Evolutionary conservation across 1,140 invertebrate genomes (phyloP), one percentile per base, ranked within the genome.

Genomic region (Neodiprion virginianus): DNA sequence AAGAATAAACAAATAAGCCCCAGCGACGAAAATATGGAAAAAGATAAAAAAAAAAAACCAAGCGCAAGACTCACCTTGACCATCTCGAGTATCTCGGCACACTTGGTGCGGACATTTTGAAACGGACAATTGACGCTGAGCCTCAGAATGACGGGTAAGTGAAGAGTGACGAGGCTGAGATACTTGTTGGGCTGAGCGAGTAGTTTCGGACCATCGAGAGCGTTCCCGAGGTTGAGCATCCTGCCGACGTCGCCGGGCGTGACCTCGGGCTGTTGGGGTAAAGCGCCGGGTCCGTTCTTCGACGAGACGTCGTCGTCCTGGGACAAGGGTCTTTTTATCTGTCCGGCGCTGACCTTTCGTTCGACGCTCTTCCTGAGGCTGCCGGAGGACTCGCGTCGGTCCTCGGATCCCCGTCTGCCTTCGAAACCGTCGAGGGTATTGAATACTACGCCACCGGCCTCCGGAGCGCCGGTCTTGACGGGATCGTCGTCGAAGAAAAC

Each of bases 101-200:
- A 91, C 78, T 91, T 91, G 78, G 89, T 89, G 71, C 90, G 84
- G 50, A 92, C 90, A 77, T 91, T 90, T 73, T 87, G 83, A 74
- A 91, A 92, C 12, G 91, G 91, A 80, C 90, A 92, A 80, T 90
- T 91, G 72, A 91, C 87, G 70, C 90, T 90, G 71, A 92, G 86
- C 76, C 91, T 86, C 23, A 91, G 83, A 75, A 92, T 90, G 69
- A 91, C 89, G 11, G 90, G 90, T 76, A 92, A 84, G 83, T 91
- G 90, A 67, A 91, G 77, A 53, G 88, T 88, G 61, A 91, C 90
- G 76, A 91, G 81, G 71, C 88, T 90, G 69, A 90, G 80, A 73
- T 91, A 91, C 77, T 91, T 88, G 77, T 88, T 88, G 8, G 87
- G 76, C 53, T 85, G 85, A 1, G 83, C 88, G 28, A 40, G 28